These are phyloP conservation scores for Bufotes viridis DNA, from an alignment of 2,797 vertebrate species.

Conservation along the genomic window DNA sequence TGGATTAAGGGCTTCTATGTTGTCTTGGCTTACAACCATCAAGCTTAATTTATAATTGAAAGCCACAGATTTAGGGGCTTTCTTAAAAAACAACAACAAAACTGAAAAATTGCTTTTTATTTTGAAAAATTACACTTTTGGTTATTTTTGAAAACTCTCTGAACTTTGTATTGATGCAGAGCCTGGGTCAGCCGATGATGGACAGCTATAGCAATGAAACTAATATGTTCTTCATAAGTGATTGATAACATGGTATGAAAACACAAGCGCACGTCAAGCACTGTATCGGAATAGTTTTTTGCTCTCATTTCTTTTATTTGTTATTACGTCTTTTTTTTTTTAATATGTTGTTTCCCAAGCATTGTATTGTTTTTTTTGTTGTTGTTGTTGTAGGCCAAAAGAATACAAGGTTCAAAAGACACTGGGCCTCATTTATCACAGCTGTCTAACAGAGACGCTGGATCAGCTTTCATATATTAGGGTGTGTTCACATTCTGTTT, in stretches of 20 bases:
- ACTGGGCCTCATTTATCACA: too few species aligned
- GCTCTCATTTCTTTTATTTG: neutral
- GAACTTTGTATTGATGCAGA: slow-evolving; percentile 47
- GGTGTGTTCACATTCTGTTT: too few species aligned
- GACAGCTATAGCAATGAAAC: slow-evolving; percentile 61
- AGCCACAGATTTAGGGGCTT: neutral
- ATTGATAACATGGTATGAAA: slow-evolving; percentile 61
- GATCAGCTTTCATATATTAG: too few species aligned
- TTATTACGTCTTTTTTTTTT: too few species aligned
- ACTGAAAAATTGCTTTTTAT: slow-evolving; percentile 25
- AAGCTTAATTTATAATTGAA: neutral
- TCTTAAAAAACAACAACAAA: slow-evolving; percentile 46
- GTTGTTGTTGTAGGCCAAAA: neutral
- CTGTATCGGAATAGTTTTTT: slow-evolving; percentile 23
- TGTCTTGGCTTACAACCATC: too few species aligned
- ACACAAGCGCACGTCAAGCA: slow-evolving; percentile 11
- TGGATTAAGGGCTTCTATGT: too few species aligned
- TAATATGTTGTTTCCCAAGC: neutral
- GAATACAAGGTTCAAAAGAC: too few species aligned
- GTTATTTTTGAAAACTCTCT: slow-evolving; percentile 55
- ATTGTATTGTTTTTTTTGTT: too few species aligned
- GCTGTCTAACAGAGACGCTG: too few species aligned
- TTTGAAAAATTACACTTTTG: slow-evolving; percentile 38
- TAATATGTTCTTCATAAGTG: slow-evolving; percentile 55
- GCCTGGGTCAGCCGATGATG: slow-evolving; percentile 60